These are phyloP conservation scores for Phasianus colchicus DNA, from an alignment of 2,113 vertebrate genomes.

Conservation along the genomic window DNA sequence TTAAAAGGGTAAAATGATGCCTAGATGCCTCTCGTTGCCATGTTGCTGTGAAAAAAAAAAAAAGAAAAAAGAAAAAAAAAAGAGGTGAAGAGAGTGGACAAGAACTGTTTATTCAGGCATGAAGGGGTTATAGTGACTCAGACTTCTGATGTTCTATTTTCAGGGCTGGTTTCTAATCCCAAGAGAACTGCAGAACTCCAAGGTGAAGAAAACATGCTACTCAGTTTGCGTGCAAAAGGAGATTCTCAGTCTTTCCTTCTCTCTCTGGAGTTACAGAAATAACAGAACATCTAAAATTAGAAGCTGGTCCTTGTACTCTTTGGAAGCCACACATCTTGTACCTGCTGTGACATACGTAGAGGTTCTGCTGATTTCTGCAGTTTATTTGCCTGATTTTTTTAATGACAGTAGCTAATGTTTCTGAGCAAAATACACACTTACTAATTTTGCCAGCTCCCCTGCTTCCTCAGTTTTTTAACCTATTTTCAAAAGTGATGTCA, in stretches of 20 bases:
- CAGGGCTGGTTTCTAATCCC: slow-evolving; percentile 17
- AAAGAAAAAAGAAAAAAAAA: neutral
- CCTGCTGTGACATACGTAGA: neutral
- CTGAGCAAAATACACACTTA: neutral
- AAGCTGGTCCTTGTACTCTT: neutral
- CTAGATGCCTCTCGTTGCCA: neutral
- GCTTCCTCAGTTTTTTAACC: neutral
- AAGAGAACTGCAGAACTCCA: neutral
- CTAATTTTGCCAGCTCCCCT: neutral
- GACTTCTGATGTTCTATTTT: slow-evolving; percentile 19
- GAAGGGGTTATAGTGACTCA: neutral
- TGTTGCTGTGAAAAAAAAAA: neutral
- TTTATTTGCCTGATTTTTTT: neutral
- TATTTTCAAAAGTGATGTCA: neutral
- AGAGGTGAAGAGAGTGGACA: neutral
- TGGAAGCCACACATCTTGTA: neutral
- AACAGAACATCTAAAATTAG: neutral
- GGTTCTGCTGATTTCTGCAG: neutral
- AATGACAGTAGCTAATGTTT: neutral
- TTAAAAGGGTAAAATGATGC: neutral
- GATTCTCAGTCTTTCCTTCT: neutral
- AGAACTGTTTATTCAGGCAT: neutral
- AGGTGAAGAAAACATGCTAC: neutral
- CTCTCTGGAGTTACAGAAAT: neutral
- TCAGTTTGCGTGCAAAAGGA: neutral